Evolutionary conservation across 2,797 vertebrate genomes (phyloP), one percentile per base, ranked within the genome.

Genomic region (Oreortyx pictus): DNA sequence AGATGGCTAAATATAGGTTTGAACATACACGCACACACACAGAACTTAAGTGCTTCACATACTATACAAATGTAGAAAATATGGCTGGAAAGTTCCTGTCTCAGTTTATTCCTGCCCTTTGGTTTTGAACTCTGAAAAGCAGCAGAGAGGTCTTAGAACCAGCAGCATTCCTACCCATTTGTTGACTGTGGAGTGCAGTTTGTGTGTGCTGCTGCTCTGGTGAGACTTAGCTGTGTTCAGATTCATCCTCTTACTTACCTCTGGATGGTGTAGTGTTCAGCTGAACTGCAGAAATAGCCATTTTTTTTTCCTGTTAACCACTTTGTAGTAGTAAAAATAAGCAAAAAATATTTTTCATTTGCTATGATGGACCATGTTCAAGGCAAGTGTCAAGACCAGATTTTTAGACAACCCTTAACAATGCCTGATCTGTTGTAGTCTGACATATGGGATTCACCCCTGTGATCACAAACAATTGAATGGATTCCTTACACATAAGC

Each of bases 321-420:
- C 20, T 74, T 60, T 84, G 33, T 76, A 62, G 46, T 49, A 14
- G 59, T 50, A 77, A 77, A 87, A 74, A 18, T 35, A 93, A 91
- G 64, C 15, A 75, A 52, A 93, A 88, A 88, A 14, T 80, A 57
- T 61, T 86, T 94, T 92, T 80, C 20, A 59, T 70, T 89, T 90
- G 39, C 65, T 73, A 0, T 46, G 83, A 54, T 70, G 41, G 75
- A 35, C 84, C 31, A 7, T 31, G 24, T 82, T 86, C 80, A 84
- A 91, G 54, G 46, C 4, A 65, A 82, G 68, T 77, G 83, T 19
- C 12, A 33, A 35, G 60, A 94, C 49, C n/a, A 81, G 49, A 44
- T 86, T 93, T 93, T 81, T 89, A 90, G 54, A 47, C 82, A n/a
- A 23, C 39, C 14, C 10, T 39, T 84, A 68, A 64, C 50, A 83